Base-by-base conservation (phyloP, 2,113 vertebrate species). In the Oryzias woworae region DNA sequence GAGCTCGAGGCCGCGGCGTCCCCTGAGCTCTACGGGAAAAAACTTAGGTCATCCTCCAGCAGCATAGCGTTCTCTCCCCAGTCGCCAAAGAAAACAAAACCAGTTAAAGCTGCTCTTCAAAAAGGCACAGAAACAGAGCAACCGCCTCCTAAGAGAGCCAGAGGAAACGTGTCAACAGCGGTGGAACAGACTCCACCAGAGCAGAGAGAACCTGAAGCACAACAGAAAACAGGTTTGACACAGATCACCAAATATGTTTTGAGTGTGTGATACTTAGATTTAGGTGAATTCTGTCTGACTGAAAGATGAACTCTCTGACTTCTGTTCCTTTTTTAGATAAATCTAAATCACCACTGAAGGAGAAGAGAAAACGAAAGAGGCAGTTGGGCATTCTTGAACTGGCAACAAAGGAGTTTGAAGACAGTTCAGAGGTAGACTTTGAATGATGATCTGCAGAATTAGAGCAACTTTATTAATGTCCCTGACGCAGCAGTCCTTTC, bases 381-480 rank as follows among this genome's bases (percentile, higher is more conserved):
- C 74, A 70, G 52, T 31, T 88, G 48, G 86, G 91, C 12, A 87
- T 91, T 67, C 82, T 92, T 2, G 85, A 84, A 53, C 78, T 81
- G 60, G 92, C 92, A 26, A 66, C 79, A 0, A 87, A 73, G n/a
- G 92, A 93, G 61, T 92, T 92, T 81, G 88, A 91, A 64, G 78
- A 81, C 75, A 81, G 78, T 0, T 85, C 79, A 66, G 80, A 76
- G 75, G 90, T 90, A 78, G 36, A 36, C 36, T 36, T 4, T 28
- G 8, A 12, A 12, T 36, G 10, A 7, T 10, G 26, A 36, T 36
- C 36, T 36, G 36, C 36, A 36, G 36, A 10, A 36, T 36, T 36
- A 36, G 8, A 20, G 10, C 8, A 36, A 3, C 26, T 28, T 28
- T 28, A 28, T 28, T 28, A 28, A 4, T 28, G 4, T 4, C 26